A percentile compares a stretch with the other conserved stretches of the same genome.
Evolutionary conservation across 2,797 vertebrate species (phyloP).

Genomic region (Dicrostonyx torquatus): DNA sequence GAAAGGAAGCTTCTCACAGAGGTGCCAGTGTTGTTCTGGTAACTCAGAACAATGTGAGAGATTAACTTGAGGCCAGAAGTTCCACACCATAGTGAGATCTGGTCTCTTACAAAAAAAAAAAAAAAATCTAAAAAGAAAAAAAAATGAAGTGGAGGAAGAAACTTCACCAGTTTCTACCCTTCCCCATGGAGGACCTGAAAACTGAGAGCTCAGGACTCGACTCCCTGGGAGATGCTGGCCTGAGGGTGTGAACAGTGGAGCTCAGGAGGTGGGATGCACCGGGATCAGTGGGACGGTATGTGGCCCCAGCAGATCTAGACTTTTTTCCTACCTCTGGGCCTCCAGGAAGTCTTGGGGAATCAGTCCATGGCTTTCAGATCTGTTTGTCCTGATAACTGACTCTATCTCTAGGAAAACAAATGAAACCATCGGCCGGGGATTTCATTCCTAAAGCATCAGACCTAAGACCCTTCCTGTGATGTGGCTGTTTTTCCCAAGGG

Average conservation of each 20-base stretch:
- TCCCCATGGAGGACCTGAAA: neutral
- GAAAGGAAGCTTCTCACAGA: neutral
- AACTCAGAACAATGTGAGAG: neutral
- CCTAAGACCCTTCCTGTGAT: neutral
- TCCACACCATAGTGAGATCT: neutral
- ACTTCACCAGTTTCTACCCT: neutral
- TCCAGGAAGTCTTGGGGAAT: neutral
- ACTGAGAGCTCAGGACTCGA: neutral
- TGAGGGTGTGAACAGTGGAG: rapidly evolving
- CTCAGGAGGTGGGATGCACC: rapidly evolving
- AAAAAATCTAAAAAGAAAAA: neutral
- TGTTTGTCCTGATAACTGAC: neutral
- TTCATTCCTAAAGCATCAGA: neutral
- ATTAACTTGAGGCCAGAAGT: neutral
- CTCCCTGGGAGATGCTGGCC: neutral
- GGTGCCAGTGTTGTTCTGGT: neutral
- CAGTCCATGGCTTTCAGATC: neutral
- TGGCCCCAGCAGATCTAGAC: neutral
- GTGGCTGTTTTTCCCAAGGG: neutral
- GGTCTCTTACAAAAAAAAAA: neutral
- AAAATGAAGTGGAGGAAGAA: neutral
- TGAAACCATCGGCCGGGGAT: neutral
- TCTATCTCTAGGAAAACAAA: neutral
- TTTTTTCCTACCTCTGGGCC: neutral
- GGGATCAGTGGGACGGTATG: neutral